A percentile compares a stretch with the other conserved stretches of the same genome.
phyloP scores from a whole-genome alignment of 1,140 invertebrate genomes.

The Drosophila arawakana region DNA sequence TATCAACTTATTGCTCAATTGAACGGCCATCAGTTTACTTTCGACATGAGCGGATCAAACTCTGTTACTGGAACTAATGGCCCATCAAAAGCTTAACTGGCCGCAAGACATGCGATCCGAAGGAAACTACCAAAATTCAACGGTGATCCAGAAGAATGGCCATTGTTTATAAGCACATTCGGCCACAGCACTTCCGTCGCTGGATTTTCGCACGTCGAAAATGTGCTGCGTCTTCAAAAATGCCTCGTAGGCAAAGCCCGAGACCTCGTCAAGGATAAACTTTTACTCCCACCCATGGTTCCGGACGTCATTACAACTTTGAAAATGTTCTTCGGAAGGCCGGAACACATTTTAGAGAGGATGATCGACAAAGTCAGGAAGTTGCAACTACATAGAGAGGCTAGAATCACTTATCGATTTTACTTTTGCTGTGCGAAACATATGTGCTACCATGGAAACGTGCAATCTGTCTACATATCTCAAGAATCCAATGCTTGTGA shows the following conservation, averaged over 20 bases:
- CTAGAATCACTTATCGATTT: background rate
- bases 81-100: too few species aligned
- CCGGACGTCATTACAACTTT: background rate
- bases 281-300: background rate
- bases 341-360: background rate
- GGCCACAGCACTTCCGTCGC: background rate
- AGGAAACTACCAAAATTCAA: background rate
- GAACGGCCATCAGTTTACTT: background rate
- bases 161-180: background rate
- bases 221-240: constrained; percentile 1
- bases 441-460: too few species aligned
- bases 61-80: too few species aligned
- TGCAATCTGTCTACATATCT: too few species aligned
- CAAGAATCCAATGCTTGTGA: too few species aligned
- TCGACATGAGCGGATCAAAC: too few species aligned
- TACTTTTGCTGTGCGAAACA: too few species aligned
- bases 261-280: background rate
- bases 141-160: constrained; percentile 1
- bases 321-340: background rate
- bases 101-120: background rate
- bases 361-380: background rate
- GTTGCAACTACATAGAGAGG: background rate
- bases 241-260: background rate
- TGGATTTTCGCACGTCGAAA: background rate
- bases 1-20: background rate